phyloP scores from a whole-genome alignment of 2,888 invertebrate genomes.

The Bhutanitis thaidina region DNA sequence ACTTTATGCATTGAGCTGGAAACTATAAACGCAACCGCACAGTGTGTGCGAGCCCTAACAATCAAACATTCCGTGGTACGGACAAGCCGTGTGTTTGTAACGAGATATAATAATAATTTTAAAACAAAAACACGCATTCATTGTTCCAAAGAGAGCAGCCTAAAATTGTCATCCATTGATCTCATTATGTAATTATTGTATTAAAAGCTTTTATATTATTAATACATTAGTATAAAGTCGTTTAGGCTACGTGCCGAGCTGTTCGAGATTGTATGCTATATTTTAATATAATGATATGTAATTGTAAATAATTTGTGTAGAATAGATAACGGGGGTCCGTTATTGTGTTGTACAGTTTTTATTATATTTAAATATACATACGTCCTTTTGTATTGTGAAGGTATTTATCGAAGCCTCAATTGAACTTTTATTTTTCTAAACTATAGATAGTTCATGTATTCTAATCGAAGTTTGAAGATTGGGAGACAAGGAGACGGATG shows the following conservation, averaged over 20 bases:
- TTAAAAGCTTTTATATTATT: conserved; percentile 71
- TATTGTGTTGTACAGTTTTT: conserved; percentile 31
- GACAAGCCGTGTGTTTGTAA: conserved; percentile 6
- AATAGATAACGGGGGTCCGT: conserved; percentile 39
- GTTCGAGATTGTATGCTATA: conserved; percentile 38
- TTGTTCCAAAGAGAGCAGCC: conserved; percentile 80
- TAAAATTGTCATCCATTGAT: conserved; percentile 77
- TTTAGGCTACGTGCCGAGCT: conserved; percentile 65
- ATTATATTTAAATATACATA: conserved; percentile 15
- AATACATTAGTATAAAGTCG: conserved; percentile 31
- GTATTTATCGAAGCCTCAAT: neutral
- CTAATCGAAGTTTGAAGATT: neutral
- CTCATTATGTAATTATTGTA: conserved; percentile 74
- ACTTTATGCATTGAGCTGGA: too few species aligned
- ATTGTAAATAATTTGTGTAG: conserved; percentile 53
- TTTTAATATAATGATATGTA: conserved; percentile 51
- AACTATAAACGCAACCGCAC: neutral
- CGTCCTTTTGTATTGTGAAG: conserved; percentile 7
- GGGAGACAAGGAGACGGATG: neutral
- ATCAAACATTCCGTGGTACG: conserved; percentile 4
- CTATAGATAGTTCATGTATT: neutral
- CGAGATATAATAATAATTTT: conserved; percentile 13
- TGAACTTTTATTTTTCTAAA: conserved; percentile 3
- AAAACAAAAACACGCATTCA: conserved; percentile 31
- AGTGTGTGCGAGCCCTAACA: neutral